These are phyloP conservation scores for Crossocerus cetratus DNA, from an alignment of 2,888 invertebrate genomes.

Conservation along the genomic window DNA sequence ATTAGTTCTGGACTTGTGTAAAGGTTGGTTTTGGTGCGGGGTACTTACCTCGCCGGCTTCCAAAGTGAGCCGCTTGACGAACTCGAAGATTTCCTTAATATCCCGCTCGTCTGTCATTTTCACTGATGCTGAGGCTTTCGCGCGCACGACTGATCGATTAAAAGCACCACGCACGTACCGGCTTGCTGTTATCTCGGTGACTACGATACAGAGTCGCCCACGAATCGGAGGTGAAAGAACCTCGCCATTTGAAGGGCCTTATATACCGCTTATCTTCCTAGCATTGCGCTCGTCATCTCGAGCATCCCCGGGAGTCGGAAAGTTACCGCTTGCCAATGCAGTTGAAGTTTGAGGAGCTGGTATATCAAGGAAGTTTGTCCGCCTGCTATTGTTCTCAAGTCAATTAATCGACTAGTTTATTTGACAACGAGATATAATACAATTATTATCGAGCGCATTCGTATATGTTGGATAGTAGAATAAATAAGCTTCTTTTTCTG, in stretches of 20 bases:
- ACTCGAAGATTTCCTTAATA: slow-evolving; percentile 60
- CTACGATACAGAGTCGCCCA: slow-evolving; percentile 40
- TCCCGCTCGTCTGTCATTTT: slow-evolving; percentile 60
- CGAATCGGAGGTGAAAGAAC: slow-evolving; percentile 31
- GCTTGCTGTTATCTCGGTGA: slow-evolving; percentile 56
- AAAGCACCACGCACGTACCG: slow-evolving; percentile 6
- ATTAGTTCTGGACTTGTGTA: not conserved
- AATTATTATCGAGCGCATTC: too few species aligned
- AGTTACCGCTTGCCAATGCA: not conserved
- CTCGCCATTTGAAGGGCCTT: slow-evolving; percentile 18
- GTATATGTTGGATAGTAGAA: too few species aligned
- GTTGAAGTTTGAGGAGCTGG: slow-evolving; percentile 26
- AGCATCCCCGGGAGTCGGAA: not conserved
- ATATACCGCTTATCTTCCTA: not conserved
- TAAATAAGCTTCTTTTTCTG: too few species aligned
- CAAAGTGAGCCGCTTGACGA: slow-evolving; percentile 61
- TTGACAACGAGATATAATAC: too few species aligned
- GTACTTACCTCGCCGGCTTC: slow-evolving; percentile 66
- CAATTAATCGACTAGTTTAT: too few species aligned
- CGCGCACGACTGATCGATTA: slow-evolving; percentile 49
- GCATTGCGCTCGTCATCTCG: not conserved
- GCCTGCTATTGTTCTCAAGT: too few species aligned
- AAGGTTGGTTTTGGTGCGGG: not conserved
- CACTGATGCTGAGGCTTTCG: slow-evolving; percentile 40
- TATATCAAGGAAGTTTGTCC: too few species aligned